A percentile compares a stretch with the other conserved stretches of the same genome.
Conservation (phyloP, 2,888 invertebrate species). For the Acronicta alni region DNA sequence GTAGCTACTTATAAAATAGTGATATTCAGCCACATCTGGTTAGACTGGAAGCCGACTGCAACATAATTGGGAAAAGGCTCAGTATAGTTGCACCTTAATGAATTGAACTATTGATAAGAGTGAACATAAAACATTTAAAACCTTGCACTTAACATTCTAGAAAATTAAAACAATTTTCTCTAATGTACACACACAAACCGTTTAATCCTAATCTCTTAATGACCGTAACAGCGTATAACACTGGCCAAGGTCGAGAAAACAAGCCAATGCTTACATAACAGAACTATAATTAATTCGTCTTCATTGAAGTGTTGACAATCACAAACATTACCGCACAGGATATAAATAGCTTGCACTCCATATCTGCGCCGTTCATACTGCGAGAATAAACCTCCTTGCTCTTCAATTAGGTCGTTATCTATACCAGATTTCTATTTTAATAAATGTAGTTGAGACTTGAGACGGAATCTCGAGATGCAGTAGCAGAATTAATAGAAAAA, state of each 20-base stretch:
- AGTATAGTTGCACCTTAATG: too few species aligned
- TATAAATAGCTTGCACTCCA: conserved; percentile 19
- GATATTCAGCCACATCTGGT: too few species aligned
- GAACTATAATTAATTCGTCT: conserved; percentile 37
- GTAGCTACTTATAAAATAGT: too few species aligned
- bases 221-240: background rate
- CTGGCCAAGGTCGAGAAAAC: conserved; percentile 1
- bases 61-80: too few species aligned
- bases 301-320: conserved; percentile 31
- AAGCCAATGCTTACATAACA: conserved; percentile 24
- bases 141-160: conserved; percentile 9
- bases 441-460: too few species aligned
- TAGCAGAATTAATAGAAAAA: too few species aligned
- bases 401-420: background rate
- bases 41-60: too few species aligned
- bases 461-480: too few species aligned
- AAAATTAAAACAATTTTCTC: conserved; percentile 4
- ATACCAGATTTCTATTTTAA: too few species aligned
- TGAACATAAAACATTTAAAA: background rate
- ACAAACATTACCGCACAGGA: conserved; percentile 1
- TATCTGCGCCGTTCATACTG: background rate
- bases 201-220: background rate
- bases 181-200: background rate
- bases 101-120: too few species aligned
- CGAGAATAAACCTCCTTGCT: conserved; percentile 1